Evolutionary conservation across 2,888 invertebrate genomes (phyloP), one percentile per base, ranked within the genome.

Genomic region (Lepidocyrtinus sp.): DNA sequence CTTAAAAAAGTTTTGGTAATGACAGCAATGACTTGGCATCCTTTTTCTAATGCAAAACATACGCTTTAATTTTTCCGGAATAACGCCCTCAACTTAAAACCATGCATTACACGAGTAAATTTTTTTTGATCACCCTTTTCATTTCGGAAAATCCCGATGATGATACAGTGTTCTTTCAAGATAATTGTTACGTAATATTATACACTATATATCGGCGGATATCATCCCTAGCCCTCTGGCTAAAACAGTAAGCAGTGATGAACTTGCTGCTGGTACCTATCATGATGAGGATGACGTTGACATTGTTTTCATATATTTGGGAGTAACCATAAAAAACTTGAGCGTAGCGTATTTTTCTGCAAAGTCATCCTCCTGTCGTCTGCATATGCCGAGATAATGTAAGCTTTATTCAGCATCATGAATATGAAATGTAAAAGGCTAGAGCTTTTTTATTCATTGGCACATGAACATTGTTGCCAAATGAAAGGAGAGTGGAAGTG

Each of bases 281-380:
- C 61, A 75, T 21, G 50, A 70, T 27, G 71, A 70, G 63, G 70
- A 71, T 71, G 45, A 72, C 25, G 68, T 62, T 19, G 7, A 27
- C 36, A 55, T 61, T 69, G 25, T 21, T 19, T 17, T 59, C 36
- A 55, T 61, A 36, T 65, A 46, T 65, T n/a, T 27, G 61, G 45
- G 71, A 77, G 64, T 76, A 50, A 59, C 70, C 27, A 70, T 36
- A 69, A 25, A 75, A 75, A 65, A 17, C 27, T 24, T 64, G 25
- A 12, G 12, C 5, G 15, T n/a, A n/a, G n/a, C n/a, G n/a, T n/a
- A n/a, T n/a, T 36, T 70, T 75, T 77, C 64, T 77, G 77, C 77
- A 70, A 71, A 71, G 71, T 77, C 77, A 77, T 77, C 62, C 65
- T 77, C 59, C 71, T 77, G 77, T 77, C 77, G 77, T 77, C 77